These are phyloP conservation scores for Acrobasis consociella DNA, from an alignment of 2,888 invertebrate genomes.

Conservation along the genomic window DNA sequence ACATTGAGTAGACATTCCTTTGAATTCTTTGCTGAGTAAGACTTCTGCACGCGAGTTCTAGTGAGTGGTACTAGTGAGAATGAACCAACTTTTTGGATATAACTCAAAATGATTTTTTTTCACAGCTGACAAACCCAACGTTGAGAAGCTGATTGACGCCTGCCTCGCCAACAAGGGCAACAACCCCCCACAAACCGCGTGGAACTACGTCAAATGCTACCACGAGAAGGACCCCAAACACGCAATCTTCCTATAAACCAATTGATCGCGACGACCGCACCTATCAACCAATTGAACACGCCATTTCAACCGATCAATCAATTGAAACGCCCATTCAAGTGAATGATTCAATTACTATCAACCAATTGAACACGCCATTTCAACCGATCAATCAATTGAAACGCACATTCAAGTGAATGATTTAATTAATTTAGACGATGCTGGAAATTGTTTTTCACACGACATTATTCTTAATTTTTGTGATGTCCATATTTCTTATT, in stretches of 20 bases:
- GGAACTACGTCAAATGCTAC: slow-evolving; percentile 80
- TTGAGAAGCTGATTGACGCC: slow-evolving; percentile 73
- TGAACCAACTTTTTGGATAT: too few relatives aligned
- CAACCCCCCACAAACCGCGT: slow-evolving; percentile 74
- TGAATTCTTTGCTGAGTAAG: too few relatives aligned
- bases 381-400: not conserved
- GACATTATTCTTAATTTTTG: slow-evolving; percentile 4
- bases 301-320: not conserved
- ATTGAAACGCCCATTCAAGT: not conserved
- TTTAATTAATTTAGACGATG: slow-evolving; percentile 4
- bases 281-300: slow-evolving; percentile 3
- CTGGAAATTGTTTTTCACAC: slow-evolving; percentile 12
- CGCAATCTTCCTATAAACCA: slow-evolving; percentile 67
- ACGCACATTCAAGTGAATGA: slow-evolving; percentile 1
- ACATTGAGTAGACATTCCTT: too few relatives aligned
- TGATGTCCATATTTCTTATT: not conserved
- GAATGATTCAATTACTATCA: too few relatives aligned
- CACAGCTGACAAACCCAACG: slow-evolving; percentile 68
- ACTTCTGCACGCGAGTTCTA: too few relatives aligned
- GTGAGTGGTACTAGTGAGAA: too few relatives aligned
- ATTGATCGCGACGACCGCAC: slow-evolving; percentile 2
- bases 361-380: slow-evolving; percentile 4
- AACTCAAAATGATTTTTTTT: slow-evolving; percentile 22
- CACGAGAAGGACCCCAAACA: slow-evolving; percentile 80
- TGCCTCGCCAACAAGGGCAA: slow-evolving; percentile 76